A percentile compares a stretch with the other conserved stretches of the same genome.
phyloP scores from a whole-genome alignment of 2,113 vertebrate genomes.

The Phalacrocorax pelagicus region DNA sequence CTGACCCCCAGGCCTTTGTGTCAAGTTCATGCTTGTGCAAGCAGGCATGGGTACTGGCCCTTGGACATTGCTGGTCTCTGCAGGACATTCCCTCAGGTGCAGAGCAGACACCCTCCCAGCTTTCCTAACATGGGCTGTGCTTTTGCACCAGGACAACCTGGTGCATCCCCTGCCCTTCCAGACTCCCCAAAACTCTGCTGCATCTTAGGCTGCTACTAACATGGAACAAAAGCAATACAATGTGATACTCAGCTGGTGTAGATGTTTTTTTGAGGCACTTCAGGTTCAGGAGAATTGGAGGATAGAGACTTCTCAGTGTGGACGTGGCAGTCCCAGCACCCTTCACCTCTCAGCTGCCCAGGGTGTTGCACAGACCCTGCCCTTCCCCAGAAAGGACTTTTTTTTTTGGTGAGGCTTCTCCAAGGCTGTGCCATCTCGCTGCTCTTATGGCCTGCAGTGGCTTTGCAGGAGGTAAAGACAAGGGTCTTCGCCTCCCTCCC shows the following conservation, averaged over 20 bases:
- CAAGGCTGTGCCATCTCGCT: background rate
- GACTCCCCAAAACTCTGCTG: background rate
- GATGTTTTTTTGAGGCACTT: background rate
- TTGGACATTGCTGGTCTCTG: background rate
- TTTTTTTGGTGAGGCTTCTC: background rate
- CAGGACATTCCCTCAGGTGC: rapidly evolving
- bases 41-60: background rate
- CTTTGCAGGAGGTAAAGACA: background rate
- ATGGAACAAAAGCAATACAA: background rate
- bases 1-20: background rate
- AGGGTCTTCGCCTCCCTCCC: background rate
- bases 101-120: background rate
- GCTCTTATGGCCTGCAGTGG: background rate
- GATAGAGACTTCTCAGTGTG: background rate
- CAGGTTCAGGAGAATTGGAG: background rate
- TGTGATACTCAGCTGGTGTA: rapidly evolving
- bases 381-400: background rate
- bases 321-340: background rate
- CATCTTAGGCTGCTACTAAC: background rate
- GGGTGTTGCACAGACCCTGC: background rate
- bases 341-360: background rate
- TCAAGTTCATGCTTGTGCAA: background rate
- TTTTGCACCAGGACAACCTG: background rate
- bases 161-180: background rate
- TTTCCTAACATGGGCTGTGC: background rate